These are phyloP conservation scores for Axinella damicornis DNA, from an alignment of 37 sponge, comb jelly and placozoan species.

Conservation along the genomic window DNA sequence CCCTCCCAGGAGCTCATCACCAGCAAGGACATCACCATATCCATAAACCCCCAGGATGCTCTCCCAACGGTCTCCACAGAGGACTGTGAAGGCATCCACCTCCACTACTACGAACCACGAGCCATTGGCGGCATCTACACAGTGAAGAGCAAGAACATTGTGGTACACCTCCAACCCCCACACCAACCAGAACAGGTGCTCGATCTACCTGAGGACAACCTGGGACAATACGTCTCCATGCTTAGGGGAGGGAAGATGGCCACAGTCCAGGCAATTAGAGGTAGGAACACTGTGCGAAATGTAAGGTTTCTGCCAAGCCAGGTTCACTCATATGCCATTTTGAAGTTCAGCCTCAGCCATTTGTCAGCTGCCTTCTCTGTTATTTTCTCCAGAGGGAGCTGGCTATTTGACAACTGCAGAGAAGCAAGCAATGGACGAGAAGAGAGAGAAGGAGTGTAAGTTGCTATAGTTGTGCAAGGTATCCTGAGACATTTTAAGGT, in stretches of 20 bases:
- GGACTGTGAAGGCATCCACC: slow-evolving; percentile 35
- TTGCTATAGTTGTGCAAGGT: no score
- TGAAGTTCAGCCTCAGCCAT: no score
- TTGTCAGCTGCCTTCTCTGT: no score
- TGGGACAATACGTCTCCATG: slow-evolving; percentile 54
- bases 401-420: slow-evolving; percentile 82
- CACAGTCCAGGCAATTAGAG: slow-evolving; percentile 66
- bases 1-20: slow-evolving; percentile 60
- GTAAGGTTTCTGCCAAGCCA: background rate
- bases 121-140: slow-evolving; percentile 62
- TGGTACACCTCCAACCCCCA: slow-evolving; percentile 69
- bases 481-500: no score
- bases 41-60: slow-evolving; percentile 41
- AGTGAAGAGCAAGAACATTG: slow-evolving; percentile 36
- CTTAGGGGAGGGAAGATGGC: slow-evolving; percentile 37
- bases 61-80: slow-evolving; percentile 75
- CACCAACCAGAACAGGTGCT: slow-evolving; percentile 39
- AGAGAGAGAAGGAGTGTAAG: slow-evolving; percentile 63
- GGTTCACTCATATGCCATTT: no score
- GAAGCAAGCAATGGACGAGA: slow-evolving; percentile 47
- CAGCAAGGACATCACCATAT: slow-evolving; percentile 36
- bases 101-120: slow-evolving; percentile 58
- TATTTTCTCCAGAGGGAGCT: slow-evolving; percentile 60
- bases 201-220: slow-evolving; percentile 49
- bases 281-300: no score